Base-by-base conservation (phyloP, 2,797 vertebrate genomes). In the Acipenser ruthenus region DNA sequence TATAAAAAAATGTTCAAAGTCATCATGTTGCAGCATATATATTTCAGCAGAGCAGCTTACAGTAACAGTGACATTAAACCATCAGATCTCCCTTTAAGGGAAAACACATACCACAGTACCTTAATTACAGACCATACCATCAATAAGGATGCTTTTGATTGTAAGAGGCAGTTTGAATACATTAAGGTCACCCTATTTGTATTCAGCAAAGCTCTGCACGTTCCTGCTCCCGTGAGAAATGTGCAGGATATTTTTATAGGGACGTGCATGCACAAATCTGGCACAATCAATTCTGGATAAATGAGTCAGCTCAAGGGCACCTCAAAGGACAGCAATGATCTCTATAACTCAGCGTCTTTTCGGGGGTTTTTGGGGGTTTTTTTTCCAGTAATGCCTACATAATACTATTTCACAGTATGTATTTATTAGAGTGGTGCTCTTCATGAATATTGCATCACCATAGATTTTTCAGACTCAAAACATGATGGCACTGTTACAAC, bases 231-330 rank as follows among this genome's bases (percentile, higher is more conserved):
- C 55, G 55, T 58, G 55, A 58, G 55, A n/a, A 58, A 58, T 6
- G 11, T n/a, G 55, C 55, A 58, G 55, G 12, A 13, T 58, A 58
- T 58, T n/a, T 58, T 7, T 58, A 7, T n/a, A 58, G 5, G 55
- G 11, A 58, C 5, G 55, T n/a, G 55, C 55, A 58, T 58, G 55
- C 55, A 13, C 55, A 11, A 10, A 7, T 58, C 10, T 7, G 6
- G 12, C 5, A n/a, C 55, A 58, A 58, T 11, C 12, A 58, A 11
- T 58, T n/a, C 12, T 11, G 55, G 12, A 58, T n/a, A 58, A 58
- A 58, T 58, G 10, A 58, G 12, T 58, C 55, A 58, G 55, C 55
- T 58, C 55, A 58, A 58, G 55, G 55, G 55, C 12, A 58, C 55
- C 55, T 58, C 58, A 58, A 7, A 58, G 55, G 55, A 58, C 55